Conservation (phyloP, 2,888 invertebrate species). For the Drosophila mulleri region DNA sequence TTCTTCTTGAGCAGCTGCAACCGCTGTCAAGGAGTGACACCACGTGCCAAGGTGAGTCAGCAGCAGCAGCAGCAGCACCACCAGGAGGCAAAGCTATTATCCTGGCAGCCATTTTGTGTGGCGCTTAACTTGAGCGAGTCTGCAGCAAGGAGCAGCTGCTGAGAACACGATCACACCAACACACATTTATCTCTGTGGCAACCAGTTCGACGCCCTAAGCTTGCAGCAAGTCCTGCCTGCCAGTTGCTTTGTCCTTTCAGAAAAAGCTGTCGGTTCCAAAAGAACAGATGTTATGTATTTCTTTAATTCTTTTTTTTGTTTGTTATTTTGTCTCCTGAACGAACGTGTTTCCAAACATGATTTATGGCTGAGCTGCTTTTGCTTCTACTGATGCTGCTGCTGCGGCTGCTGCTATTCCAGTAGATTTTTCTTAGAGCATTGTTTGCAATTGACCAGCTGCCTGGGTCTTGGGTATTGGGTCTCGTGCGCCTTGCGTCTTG, state of each 20-base stretch:
- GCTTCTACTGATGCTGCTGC: conserved; percentile 11
- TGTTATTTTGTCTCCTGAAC: conserved; percentile 16
- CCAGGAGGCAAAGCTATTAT: conserved; percentile 64
- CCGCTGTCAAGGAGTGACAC: conserved; percentile 44
- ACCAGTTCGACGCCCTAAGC: conserved; percentile 78
- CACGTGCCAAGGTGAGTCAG: conserved; percentile 74
- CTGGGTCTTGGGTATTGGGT: conserved; percentile 37
- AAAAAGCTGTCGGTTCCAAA: conserved; percentile 59
- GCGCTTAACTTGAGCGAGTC: conserved; percentile 43
- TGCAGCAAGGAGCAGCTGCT: conserved; percentile 51
- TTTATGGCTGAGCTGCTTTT: conserved; percentile 70
- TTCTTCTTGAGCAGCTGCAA: conserved; percentile 56
- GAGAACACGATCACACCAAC: conserved; percentile 50
- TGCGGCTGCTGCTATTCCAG: conserved; percentile 25
- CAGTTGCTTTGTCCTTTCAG: conserved; percentile 59
- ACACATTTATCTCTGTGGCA: conserved; percentile 56
- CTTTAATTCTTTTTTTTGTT: conserved; percentile 1
- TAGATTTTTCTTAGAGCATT: conserved; percentile 62
- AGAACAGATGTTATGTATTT: conserved; percentile 61
- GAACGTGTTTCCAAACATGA: conserved; percentile 78
- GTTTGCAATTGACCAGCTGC: conserved; percentile 75
- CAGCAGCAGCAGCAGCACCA: conserved; percentile 25
- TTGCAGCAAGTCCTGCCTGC: conserved; percentile 53
- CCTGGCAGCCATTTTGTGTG: conserved; percentile 63
- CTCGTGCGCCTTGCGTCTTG: conserved; percentile 37